Conservation (phyloP, 2,113 vertebrate genomes). For the Centropristis striata region DNA sequence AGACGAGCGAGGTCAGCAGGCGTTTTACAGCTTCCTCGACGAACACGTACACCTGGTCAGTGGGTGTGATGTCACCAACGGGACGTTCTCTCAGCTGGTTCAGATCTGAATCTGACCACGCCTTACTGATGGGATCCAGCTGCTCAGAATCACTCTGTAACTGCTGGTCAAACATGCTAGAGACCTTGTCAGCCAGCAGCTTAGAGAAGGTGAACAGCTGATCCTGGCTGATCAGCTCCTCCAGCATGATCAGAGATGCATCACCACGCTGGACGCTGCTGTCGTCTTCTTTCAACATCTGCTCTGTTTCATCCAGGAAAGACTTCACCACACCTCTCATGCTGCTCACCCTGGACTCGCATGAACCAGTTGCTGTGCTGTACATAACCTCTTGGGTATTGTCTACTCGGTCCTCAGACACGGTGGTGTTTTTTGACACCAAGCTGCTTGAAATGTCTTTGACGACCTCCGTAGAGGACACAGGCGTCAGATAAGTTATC, state of each 20-base stretch:
- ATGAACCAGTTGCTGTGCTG: not conserved
- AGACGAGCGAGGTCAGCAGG: not conserved
- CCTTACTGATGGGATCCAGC: not conserved
- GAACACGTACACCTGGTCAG: not conserved
- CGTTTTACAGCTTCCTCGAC: not conserved
- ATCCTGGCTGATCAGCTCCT: constrained; percentile 3
- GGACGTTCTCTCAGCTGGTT: not conserved
- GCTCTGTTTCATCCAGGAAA: not conserved
- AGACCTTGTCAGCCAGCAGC: not conserved
- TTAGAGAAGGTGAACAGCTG: not conserved
- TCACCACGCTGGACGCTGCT: no score
- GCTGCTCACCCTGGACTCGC: not conserved
- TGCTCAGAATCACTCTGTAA: rapidly evolving
- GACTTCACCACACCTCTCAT: not conserved
- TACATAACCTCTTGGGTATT: not conserved
- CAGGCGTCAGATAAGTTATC: not conserved
- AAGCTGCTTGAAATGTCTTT: not conserved
- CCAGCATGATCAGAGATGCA: not conserved
- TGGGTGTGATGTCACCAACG: not conserved
- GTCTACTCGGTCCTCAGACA: not conserved
- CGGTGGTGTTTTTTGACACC: not conserved
- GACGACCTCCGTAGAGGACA: not conserved
- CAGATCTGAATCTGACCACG: not conserved
- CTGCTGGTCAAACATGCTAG: not conserved
- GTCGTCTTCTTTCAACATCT: not conserved